phyloP scores from a whole-genome alignment of 2,113 vertebrate species.

The Albula glossodonta region DNA sequence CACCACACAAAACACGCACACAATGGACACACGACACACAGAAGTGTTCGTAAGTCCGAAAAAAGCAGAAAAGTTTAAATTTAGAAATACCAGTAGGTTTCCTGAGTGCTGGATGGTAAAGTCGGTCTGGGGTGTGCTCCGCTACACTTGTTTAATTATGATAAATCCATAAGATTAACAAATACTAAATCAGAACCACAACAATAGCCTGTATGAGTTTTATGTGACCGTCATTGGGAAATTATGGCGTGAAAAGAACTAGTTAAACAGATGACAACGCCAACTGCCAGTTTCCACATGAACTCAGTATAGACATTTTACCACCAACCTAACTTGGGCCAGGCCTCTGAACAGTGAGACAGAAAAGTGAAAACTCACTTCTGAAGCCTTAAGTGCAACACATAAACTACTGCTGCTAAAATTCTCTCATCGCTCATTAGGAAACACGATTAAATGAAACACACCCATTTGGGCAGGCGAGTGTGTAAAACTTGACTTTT shows the following conservation, averaged over 20 bases:
- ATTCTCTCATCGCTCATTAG: not conserved
- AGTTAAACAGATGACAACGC: not conserved
- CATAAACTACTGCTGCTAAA: not conserved
- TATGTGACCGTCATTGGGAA: not conserved
- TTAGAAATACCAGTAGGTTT: not conserved
- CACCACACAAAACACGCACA: no score
- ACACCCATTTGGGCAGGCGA: not conserved
- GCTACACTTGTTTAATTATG: not conserved
- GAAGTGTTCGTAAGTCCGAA: not conserved
- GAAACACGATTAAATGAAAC: not conserved
- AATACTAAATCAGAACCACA: not conserved
- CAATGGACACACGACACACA: no score
- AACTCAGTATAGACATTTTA: not conserved
- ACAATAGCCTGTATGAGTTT: not conserved
- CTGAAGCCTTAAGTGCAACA: not conserved
- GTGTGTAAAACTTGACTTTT: not conserved
- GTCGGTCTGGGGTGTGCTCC: not conserved
- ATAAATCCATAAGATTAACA: not conserved
- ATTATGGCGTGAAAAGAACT: not conserved
- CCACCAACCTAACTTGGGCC: not conserved
- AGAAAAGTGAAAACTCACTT: not conserved
- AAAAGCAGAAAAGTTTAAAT: not conserved
- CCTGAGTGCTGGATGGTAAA: not conserved
- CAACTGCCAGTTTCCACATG: not conserved
- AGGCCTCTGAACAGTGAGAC: not conserved